Base-by-base conservation (phyloP, 2,888 invertebrate species). In the Drosophila fungiperda region DNA sequence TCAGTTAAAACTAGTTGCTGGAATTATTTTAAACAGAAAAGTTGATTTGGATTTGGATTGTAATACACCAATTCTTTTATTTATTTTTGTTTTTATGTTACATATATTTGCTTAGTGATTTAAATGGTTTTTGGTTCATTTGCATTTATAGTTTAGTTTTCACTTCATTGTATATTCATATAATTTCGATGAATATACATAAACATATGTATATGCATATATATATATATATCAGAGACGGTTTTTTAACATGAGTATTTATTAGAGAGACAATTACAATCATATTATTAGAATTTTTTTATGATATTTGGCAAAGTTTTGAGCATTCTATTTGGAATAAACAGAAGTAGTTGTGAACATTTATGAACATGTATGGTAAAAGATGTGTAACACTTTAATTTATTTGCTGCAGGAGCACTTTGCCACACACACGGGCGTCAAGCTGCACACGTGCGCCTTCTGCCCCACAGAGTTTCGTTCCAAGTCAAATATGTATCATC, bases 401-500 rank as follows among this genome's bases (percentile, higher is more conserved):
- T 33, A 8, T 2, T 32, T 57, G n/a, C 9, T 45, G 0, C 60
- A 90, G 89, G 92, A 92, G 58, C 92, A 92, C 76, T 87, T 91
- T 81, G 92, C 92, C 53, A 92, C 85, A 26, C 92, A 92, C 58
- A 92, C 92, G 6, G 91, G 92, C 53, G 88, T 80, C 32, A 91
- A 90, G 65, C 81, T 92, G 20, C 92, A 92, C 67, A 87, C 88
- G 64, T 92, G 92, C 82, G 85, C 91, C 42, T 91, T 92, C 57
- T 92, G 92, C 52, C 81, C 90, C 64, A 92, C 91, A 35, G 91
- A 92, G 58, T 91, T 90, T 40, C 90, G 92, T 26, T 92, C 92
- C 23, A 91, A 87, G 53, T 91, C 92, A n/a, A 92, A 92, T 73
- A 92, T 92, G 92, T 92, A 92, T 70, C 91, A 90, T 54, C 92